Evolutionary conservation across 64 coral and sea anemone species (phyloP), one percentile per base, ranked within the genome.

Genomic region (Actinia tenebrosa): DNA sequence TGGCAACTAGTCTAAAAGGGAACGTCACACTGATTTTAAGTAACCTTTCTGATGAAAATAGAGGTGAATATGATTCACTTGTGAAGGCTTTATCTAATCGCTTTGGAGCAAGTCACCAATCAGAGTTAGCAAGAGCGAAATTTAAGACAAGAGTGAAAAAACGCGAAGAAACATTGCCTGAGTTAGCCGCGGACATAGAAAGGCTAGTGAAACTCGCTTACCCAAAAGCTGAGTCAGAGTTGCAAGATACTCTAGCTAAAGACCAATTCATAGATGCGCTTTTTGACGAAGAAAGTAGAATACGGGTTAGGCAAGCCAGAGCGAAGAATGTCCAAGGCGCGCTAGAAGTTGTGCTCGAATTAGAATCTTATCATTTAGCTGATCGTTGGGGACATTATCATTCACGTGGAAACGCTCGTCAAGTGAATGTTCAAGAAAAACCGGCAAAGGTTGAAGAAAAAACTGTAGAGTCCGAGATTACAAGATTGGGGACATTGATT

Each of bases 191-290:
- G 30, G 68, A 82, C 10, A 9, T 88, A 3, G 47, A 89, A 43
- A 45, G 87, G 11, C 77, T 92, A 20, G 47, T 60, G 16, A 88
- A 78, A 69, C 44, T 84, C 22, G 80, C 87, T 0, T 84, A 88
- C 26, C 89, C 89, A 17, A 59, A 64, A 25, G 89, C 93, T 0
- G 44, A 77, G 43, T 19, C 87, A 60, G 89, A 91, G 58, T 91
- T 60, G 86, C n/a, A n/a, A n/a, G n/a, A n/a, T n/a, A n/a, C n/a
- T n/a, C n/a, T n/a, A n/a, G n/a, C 86, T 10, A 86, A 79, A n/a
- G 83, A 95, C 25, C 86, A 91, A 25, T 91, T 95, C 86, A 86
- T 86, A 71, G 89, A 95, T 66, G 81, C 89, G 9, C 72, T 95
- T 11, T 27, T n/a, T n/a, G n/a, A 91, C 37, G 89, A 83, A 56